Base-by-base conservation (phyloP, 1,140 invertebrate species). In the Dreissena polymorpha region DNA sequence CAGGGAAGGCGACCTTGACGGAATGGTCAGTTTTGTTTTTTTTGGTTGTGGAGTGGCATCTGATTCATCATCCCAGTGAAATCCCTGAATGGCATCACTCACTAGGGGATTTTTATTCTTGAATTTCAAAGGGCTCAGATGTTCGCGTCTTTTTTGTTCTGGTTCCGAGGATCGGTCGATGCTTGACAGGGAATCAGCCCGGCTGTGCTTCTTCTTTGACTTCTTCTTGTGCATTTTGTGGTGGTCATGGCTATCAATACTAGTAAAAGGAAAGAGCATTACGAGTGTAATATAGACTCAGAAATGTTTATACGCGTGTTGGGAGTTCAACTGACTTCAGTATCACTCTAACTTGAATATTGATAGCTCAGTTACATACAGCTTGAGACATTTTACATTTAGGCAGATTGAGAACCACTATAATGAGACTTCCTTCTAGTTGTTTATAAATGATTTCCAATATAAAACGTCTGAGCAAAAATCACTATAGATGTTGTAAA, bases 191-290 rank as follows among this genome's bases (percentile, higher is more conserved):
- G 81, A 83, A 16, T 83, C 81, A 10, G 18, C 25, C 13, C 67
- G 67, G 12, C 79, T 64, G 69, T 82, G 79, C 63, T 83, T 83
- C 55, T 83, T 83, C 57, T 83, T 83, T 3, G 50, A 63, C 53
- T 88, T 88, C 69, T 86, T 88, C 76, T 83, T 85, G 25, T 86
- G 80, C 64, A 84, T 86, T 29, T 84, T 84, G 12, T 70, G 69
- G 49, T 84, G 80, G 10, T 83, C 81, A 69, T 83, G 72, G 70
- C 73, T 83, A 12, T 75, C 73, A 12, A 57, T 27, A 8, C 81
- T 88, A 23, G 27, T 57, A 74, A 57, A 74, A 60, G 50, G 51
- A 53, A 0, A 14, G 16, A 60, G 16, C 21, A 23, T 10, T 5
- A 12, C 2, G 21, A 6, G 57, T 18, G 57, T 60, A 60, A 5